Base-by-base conservation (phyloP, 2,113 vertebrate species). In the Rafetus swinhoei region DNA sequence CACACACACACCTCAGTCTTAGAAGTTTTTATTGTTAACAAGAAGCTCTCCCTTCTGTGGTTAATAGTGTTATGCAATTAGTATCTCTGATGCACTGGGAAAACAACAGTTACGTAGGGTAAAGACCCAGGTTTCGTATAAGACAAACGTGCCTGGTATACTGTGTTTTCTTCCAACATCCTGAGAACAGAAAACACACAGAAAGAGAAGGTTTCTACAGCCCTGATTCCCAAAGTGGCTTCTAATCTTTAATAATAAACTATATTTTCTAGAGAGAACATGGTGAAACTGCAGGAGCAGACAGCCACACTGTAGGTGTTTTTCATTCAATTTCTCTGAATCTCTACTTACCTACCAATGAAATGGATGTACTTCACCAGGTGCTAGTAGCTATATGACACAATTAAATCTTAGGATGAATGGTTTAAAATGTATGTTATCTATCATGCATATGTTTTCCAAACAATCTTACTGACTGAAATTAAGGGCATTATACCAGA, bases 371-470 rank as follows among this genome's bases (percentile, higher is more conserved):
- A 32, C 29, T 2, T 32, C 6, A 32, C 62, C 15, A 32, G 14
- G 29, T 32, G 32, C 62, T 65, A 65, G 7, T n/a, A 65, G 32
- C 18, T 65, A n/a, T 65, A 65, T n/a, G 57, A 21, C 3, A 3
- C 25, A 53, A 29, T 85, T 10, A 35, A 85, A 29, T 22, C 4
- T 3, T 80, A 79, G 53, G 29, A 25, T n/a, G 55, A 25, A 7
- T 45, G 45, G 45, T 45, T 45, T 45, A 15, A 82, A 56, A 82
- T 13, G 1, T 35, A 27, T 69, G 10, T 25, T 21, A 16, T 18
- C 11, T 39, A n/a, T 3, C 16, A 14, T 2, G 53, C 13, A 45
- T 0, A 0, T 53, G 16, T 1, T 90, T 62, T 55, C n/a, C 15
- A 79, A 19, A 87, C 59, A 65, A 9, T 53, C 16, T 27, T 32